These are phyloP conservation scores for Nasonia giraulti DNA, from an alignment of 1,140 invertebrate species.

Conservation along the genomic window DNA sequence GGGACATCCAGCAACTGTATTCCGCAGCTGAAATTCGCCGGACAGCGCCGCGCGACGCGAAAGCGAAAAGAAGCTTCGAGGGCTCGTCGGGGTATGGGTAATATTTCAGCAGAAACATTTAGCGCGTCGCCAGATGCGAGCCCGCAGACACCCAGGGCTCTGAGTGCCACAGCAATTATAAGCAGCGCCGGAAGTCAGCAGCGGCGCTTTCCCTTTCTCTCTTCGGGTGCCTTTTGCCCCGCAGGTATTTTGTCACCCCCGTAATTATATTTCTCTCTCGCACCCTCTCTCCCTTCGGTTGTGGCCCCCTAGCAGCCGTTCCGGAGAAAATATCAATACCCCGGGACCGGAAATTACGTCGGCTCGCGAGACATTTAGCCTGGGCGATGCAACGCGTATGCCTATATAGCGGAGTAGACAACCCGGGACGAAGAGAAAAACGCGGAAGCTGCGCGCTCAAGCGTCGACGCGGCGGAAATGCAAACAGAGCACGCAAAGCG, in stretches of 20 bases:
- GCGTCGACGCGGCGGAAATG: not conserved
- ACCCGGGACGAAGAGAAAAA: not conserved
- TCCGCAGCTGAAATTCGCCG: not conserved
- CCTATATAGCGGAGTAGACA: not conserved
- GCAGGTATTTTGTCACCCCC: slow-evolving; percentile 67
- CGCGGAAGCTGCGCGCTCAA: not conserved
- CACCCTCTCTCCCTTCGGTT: slow-evolving; percentile 55
- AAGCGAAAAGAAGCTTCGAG: too few species aligned
- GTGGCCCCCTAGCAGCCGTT: slow-evolving; percentile 49
- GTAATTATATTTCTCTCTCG: slow-evolving; percentile 66
- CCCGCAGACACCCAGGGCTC: slow-evolving; percentile 39
- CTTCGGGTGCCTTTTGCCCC: slow-evolving; percentile 52
- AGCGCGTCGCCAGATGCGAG: slow-evolving; percentile 56
- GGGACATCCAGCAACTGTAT: not conserved
- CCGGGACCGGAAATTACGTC: slow-evolving; percentile 2
- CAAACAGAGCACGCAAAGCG: not conserved
- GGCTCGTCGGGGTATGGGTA: slow-evolving; percentile 6
- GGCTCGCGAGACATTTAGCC: not conserved
- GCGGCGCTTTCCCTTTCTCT: slow-evolving; percentile 19
- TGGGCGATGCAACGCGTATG: not conserved
- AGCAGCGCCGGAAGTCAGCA: slow-evolving; percentile 67
- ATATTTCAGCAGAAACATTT: slow-evolving; percentile 62
- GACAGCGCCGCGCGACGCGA: not conserved
- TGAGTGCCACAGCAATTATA: slow-evolving; percentile 68
- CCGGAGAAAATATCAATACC: slow-evolving; percentile 62